phyloP scores from a whole-genome alignment of 2,888 invertebrate genomes.

The Anoplius nigerrimus region DNA sequence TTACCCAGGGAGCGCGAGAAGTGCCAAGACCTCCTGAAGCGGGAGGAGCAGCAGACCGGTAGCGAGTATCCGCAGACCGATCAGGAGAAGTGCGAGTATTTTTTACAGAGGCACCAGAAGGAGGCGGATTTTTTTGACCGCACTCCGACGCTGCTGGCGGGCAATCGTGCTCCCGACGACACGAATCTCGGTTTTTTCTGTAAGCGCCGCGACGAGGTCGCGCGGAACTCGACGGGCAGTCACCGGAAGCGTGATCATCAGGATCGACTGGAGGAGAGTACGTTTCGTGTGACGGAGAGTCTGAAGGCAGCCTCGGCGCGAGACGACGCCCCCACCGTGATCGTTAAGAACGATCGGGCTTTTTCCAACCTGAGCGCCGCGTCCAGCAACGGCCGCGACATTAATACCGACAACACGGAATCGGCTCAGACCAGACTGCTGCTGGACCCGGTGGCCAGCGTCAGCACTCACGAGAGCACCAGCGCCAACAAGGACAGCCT shows the following conservation, averaged over 20 bases:
- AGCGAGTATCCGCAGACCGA: slow-evolving; percentile 52
- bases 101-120: slow-evolving; percentile 58
- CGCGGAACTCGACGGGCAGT: slow-evolving; percentile 21
- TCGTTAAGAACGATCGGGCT: not conserved
- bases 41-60: slow-evolving; percentile 40
- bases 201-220: slow-evolving; percentile 35
- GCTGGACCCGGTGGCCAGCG: slow-evolving; percentile 30
- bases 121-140: slow-evolving; percentile 57
- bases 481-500: slow-evolving; percentile 67
- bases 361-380: not conserved
- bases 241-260: slow-evolving; percentile 6
- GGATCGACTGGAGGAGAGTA: slow-evolving; percentile 17
- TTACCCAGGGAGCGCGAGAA: slow-evolving; percentile 61
- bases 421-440: slow-evolving; percentile 20
- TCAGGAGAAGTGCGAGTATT: slow-evolving; percentile 65
- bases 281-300: slow-evolving; percentile 25
- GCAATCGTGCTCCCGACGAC: slow-evolving; percentile 26
- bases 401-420: slow-evolving; percentile 10
- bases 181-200: slow-evolving; percentile 50
- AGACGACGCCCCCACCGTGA: not conserved
- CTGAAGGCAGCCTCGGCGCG: not conserved
- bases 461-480: slow-evolving; percentile 41
- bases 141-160: slow-evolving; percentile 14
- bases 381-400: not conserved
- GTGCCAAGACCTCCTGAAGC: slow-evolving; percentile 46